Base-by-base conservation (phyloP, 2,888 invertebrate genomes). In the Papilio elwesi region DNA sequence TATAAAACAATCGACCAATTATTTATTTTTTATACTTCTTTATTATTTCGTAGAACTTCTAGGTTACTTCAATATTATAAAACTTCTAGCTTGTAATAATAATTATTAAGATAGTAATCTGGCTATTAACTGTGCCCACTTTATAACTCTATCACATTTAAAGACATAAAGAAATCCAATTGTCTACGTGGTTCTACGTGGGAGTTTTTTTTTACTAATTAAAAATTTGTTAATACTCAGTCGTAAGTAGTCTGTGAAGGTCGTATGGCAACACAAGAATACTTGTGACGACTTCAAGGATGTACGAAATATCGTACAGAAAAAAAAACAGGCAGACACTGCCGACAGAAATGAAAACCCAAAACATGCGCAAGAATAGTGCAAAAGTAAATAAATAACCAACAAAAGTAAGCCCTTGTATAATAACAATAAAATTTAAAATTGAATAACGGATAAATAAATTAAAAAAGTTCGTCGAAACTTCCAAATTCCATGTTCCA, bases 1-100 rank as follows among this genome's bases (percentile, higher is more conserved):
- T 53, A 70, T 38, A 16, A 66, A 63, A 36, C n/a, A 70, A 70
- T 77, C 77, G 81, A 80, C 81, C 79, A 82, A 78, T 12, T 71
- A 73, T 74, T 26, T 77, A 76, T 77, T 75, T 75, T 79, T 76
- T 74, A 71, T 74, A 70, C 76, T 75, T 80, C 59, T 75, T 77
- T 74, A 79, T 68, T 75, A 71, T 70, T 66, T 65, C 57, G 68
- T 76, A 75, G 68, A 65, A 62, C 43, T 74, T 70, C 36, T 74
- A 74, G 51, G 63, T 55, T 75, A 74, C 49, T 75, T 76, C 71
- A 75, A 57, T 75, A 72, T 70, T 68, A 68, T 75, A 73, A 63
- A 57, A 68, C 49, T 72, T 69, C 64, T 73, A 74, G 57, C 47
- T 70, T 73, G 59, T 13, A 57, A n/a, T 68, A 57, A 68, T 69